Base-by-base conservation (phyloP, 2,113 vertebrate genomes). In the Girardinichthys multiradiatus region DNA sequence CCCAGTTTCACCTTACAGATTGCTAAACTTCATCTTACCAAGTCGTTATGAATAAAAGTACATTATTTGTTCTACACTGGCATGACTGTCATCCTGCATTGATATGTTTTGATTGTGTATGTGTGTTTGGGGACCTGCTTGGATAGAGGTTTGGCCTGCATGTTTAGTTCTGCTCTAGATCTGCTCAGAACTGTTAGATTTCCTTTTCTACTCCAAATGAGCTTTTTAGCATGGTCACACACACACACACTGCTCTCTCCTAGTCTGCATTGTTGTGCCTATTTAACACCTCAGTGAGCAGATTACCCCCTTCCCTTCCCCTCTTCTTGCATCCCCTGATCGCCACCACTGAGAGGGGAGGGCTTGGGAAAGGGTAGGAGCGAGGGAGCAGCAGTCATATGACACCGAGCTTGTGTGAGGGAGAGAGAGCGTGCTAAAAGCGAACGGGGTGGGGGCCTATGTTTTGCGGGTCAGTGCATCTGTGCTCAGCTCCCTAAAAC, bases 281-380 rank as follows among this genome's bases (percentile, higher is more conserved):
- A 92, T 93, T 93, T 92, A 93, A 93, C 91, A 93, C 92, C 86
- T 92, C 91, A 90, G 86, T 93, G 90, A 93, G 86, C 92, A 93
- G 91, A 91, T 92, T 92, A 90, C 83, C 80, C 88, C 76, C 78
- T 19, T 45, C n/a, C 15, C 76, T 15, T 61, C 60, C 68, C 54
- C 35, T 63, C 48, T 48, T 70, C 69, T 72, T 79, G 72, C 79
- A 33, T 68, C 85, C 87, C 86, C 89, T 90, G 89, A 91, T 92
- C 82, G 79, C 86, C 86, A 88, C 87, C 72, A 74, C 83, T 80
- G 88, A 83, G 81, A 82, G 80, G 79, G 84, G 79, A 67, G 82
- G 83, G 83, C 72, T 90, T 88, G 79, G 82, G 81, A 81, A 81
- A 76, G 75, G 76, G 82, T 54, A 33, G 68, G 48, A 76, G 11